Percentiles rank a stretch among this genome's conserved stretches.
phyloP scores from a whole-genome alignment of 2,888 invertebrate genomes.

The Mactromeris polynyma region DNA sequence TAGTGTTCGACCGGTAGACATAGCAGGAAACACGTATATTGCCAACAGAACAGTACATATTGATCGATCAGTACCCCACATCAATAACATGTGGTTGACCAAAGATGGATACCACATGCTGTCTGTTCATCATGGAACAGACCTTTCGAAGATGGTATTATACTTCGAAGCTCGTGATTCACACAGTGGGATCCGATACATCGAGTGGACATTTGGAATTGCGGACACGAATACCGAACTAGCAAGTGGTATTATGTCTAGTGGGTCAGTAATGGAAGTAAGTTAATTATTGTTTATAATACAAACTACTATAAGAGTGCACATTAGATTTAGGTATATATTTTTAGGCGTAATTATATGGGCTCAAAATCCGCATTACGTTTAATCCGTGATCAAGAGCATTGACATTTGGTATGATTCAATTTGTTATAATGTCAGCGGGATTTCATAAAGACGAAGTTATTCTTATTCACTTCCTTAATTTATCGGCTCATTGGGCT shows the following conservation, averaged over 20 bases:
- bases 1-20: conserved; percentile 63
- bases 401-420: too few relatives aligned
- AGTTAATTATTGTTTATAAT: background rate
- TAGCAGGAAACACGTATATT: conserved; percentile 54
- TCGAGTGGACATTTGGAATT: conserved; percentile 71
- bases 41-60: conserved; percentile 65
- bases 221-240: conserved; percentile 31
- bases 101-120: conserved; percentile 63
- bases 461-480: too few relatives aligned
- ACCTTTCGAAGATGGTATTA: conserved; percentile 70
- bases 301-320: background rate
- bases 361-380: too few relatives aligned
- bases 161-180: conserved; percentile 68
- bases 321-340: background rate
- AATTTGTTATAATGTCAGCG: too few relatives aligned
- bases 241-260: background rate
- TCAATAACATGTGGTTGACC: conserved; percentile 65
- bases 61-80: conserved; percentile 68
- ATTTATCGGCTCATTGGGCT: too few relatives aligned
- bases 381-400: too few relatives aligned
- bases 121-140: conserved; percentile 71
- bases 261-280: background rate
- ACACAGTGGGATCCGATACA: conserved; percentile 66
- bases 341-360: too few relatives aligned
- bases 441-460: too few relatives aligned